Base-by-base conservation (phyloP, 2,797 vertebrate species). In the Coranthus polyacanthus region DNA sequence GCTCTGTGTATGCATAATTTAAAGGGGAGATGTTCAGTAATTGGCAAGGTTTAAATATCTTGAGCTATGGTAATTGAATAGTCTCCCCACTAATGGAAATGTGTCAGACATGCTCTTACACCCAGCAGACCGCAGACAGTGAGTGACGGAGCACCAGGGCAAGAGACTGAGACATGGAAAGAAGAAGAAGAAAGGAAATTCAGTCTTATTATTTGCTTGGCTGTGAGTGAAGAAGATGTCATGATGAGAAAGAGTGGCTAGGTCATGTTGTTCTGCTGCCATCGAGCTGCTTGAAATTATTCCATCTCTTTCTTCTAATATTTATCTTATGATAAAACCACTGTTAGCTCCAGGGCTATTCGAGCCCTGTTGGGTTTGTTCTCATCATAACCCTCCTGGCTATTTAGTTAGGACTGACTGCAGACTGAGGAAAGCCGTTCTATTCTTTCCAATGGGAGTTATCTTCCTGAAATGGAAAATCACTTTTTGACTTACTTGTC, bases 21-120 rank as follows among this genome's bases (percentile, higher is more conserved):
- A 94, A 87, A 89, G 83, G 82, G 88, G 88, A 92, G 89, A 93
- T 94, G 92, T 92, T 92, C 90, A 79, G 92, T 93, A 94, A 94
- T 94, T 94, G 92, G 92, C 91, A 92, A 91, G 91, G 91, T 93
- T 94, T 93, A 93, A 93, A 93, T 93, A 93, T 93, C 89, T 88
- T 86, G 86, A 92, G 92, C 92, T 86, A 89, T 90, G 87, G 91
- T 93, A 94, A 93, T 94, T 94, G 93, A 94, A 94, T 93, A 93
- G 93, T 92, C 89, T 93, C 84, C 78, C 78, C 86, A 81, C 92
- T 94, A 94, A 94, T 93, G 92, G 92, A 92, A 93, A 92, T 89
- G 88, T 94, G 92, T 94, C 92, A 89, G 93, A 93, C 92, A 92
- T 90, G 84, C 87, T 88, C 91, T 89, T 92, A 87, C 89, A 91